Evolutionary conservation across 1,140 invertebrate genomes (phyloP).

Genomic region (Hesperophylax magnus): DNA sequence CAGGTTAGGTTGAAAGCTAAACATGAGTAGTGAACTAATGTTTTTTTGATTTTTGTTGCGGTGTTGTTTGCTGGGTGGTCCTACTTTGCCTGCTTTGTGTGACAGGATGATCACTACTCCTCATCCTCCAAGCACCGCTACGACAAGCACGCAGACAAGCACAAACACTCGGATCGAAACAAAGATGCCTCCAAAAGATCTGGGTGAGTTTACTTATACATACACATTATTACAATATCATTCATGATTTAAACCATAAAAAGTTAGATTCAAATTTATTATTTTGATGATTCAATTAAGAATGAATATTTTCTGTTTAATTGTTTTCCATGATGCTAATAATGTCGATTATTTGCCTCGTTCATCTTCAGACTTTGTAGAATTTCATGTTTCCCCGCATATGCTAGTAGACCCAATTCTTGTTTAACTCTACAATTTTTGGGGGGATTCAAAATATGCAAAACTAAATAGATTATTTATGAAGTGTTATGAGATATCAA

Average conservation of each 20-base stretch:
- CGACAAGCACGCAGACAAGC: conserved; percentile 65
- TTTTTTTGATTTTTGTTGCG: conserved; percentile 71
- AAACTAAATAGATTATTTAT: not conserved
- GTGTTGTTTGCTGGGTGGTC: conserved; percentile 71
- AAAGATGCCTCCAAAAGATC: conserved; percentile 52
- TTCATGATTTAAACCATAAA: no score
- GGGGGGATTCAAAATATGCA: conserved; percentile 33
- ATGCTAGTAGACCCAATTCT: conserved; percentile 28
- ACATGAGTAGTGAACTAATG: conserved; percentile 63
- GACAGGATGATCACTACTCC: conserved; percentile 70
- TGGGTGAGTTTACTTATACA: conserved; percentile 39
- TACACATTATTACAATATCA: no score
- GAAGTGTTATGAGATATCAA: not conserved
- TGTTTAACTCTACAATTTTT: not conserved
- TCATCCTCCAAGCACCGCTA: conserved; percentile 68
- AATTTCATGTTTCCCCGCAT: not conserved
- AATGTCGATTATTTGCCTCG: no score
- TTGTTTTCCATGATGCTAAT: no score
- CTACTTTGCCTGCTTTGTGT: conserved; percentile 73
- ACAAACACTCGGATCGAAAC: conserved; percentile 60
- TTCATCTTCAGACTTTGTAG: no score
- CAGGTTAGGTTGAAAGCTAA: conserved; percentile 25
- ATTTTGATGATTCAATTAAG: no score
- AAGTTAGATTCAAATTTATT: no score
- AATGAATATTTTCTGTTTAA: no score